A percentile compares a stretch with the other conserved stretches of the same genome.
Conservation (phyloP, 2,888 invertebrate genomes). For the Agrilus biguttatus region DNA sequence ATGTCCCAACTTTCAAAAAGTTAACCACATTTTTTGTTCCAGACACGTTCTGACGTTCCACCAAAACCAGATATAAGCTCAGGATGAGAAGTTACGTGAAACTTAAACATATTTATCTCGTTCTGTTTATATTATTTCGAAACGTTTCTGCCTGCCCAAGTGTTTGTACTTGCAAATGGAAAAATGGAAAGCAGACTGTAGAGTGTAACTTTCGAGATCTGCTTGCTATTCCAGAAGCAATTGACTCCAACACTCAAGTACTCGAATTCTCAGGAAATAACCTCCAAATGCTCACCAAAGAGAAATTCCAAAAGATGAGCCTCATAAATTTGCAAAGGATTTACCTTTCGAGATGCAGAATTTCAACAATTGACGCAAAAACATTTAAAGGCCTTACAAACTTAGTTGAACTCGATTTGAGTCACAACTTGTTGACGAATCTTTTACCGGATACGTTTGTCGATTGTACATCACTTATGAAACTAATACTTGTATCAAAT, state of each 20-base stretch:
- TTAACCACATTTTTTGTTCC: too few species aligned
- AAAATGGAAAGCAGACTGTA: conserved; percentile 80
- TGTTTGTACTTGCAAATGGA: conserved; percentile 82
- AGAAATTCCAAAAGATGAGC: conserved; percentile 64
- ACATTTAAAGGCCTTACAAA: conserved; percentile 76
- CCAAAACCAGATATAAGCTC: too few species aligned
- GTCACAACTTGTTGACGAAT: conserved; percentile 61
- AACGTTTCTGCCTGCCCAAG: conserved; percentile 46
- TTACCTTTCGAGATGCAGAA: conserved; percentile 62
- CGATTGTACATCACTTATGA: conserved; percentile 69
- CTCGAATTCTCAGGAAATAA: conserved; percentile 75
- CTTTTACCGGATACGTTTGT: conserved; percentile 68
- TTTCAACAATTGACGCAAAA: conserved; percentile 62
- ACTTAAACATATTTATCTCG: too few species aligned
- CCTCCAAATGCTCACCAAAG: conserved; percentile 60
- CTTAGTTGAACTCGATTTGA: conserved; percentile 76
- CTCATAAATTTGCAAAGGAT: conserved; percentile 79
- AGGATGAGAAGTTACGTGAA: too few species aligned
- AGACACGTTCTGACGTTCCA: too few species aligned
- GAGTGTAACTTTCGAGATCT: conserved; percentile 72
- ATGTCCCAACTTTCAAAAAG: too few species aligned
- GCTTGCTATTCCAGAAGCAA: conserved; percentile 60
- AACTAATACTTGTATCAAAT: conserved; percentile 66
- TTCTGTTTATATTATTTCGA: conserved; percentile 4
- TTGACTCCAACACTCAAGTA: conserved; percentile 76